Conservation (phyloP, 2,113 vertebrate genomes). For the Cairina moschata region DNA sequence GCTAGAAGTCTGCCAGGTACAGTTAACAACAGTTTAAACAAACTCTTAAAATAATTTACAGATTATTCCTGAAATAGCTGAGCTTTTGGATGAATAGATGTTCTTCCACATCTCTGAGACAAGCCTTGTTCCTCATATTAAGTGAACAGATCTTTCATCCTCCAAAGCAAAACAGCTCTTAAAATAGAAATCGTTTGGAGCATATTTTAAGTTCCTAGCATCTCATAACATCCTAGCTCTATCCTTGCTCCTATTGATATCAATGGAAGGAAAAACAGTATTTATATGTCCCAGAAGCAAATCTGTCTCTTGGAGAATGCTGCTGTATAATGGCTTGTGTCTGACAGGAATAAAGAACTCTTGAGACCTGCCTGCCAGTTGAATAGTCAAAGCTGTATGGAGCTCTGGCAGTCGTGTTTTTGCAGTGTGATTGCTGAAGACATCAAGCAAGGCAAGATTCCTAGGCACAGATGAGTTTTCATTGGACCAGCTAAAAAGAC, state of each 20-base stretch:
- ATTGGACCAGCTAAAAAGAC: neutral
- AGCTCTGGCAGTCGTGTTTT: neutral
- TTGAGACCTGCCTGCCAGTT: neutral
- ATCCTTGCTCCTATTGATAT: slow-evolving; percentile 35
- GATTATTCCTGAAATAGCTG: slow-evolving; percentile 65
- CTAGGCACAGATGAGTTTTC: neutral
- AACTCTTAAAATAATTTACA: slow-evolving; percentile 55
- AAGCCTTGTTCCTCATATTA: slow-evolving; percentile 55
- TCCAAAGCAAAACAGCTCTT: slow-evolving; percentile 58
- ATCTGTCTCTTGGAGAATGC: slow-evolving; percentile 10
- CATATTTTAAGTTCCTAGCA: slow-evolving; percentile 58
- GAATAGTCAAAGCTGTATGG: neutral
- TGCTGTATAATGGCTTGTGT: slow-evolving; percentile 27
- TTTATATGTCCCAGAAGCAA: slow-evolving; percentile 20
- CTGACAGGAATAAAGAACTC: slow-evolving; percentile 27
- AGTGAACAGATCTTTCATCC: slow-evolving; percentile 64
- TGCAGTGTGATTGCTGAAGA: neutral
- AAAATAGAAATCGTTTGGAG: slow-evolving; percentile 52
- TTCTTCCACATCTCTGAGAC: slow-evolving; percentile 63
- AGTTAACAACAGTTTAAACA: slow-evolving; percentile 57
- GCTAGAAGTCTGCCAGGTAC: slow-evolving; percentile 34
- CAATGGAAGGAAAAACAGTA: slow-evolving; percentile 3
- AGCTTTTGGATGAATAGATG: slow-evolving; percentile 36
- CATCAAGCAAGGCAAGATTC: neutral
- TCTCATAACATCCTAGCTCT: slow-evolving; percentile 35